phyloP scores from a whole-genome alignment of 2,888 invertebrate species.

The Nycteola revayana region DNA sequence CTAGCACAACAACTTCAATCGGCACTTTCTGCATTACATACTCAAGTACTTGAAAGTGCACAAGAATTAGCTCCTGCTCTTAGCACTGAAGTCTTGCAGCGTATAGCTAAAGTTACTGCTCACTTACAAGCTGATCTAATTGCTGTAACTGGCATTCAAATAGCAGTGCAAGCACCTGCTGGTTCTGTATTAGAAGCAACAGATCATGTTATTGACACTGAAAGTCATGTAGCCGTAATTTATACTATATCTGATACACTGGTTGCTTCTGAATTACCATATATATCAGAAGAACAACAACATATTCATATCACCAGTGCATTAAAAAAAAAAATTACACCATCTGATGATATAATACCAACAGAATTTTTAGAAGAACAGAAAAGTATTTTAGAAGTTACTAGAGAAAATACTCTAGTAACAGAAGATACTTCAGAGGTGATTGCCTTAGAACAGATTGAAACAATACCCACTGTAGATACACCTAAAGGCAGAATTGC shows the following conservation, averaged over 20 bases:
- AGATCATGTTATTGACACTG: slow-evolving; percentile 3
- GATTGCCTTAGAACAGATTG: slow-evolving; percentile 7
- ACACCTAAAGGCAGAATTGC: slow-evolving; percentile 3
- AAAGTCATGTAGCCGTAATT: background rate
- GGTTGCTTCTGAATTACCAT: slow-evolving; percentile 8
- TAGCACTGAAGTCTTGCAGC: slow-evolving; percentile 39
- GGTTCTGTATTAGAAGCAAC: slow-evolving; percentile 11
- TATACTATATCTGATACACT: background rate
- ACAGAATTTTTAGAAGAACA: slow-evolving; percentile 1
- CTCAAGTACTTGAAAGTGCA: slow-evolving; percentile 44
- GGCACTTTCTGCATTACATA: slow-evolving; percentile 47
- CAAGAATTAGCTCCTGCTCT: slow-evolving; percentile 43
- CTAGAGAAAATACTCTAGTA: too few relatives aligned
- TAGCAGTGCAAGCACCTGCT: slow-evolving; percentile 35
- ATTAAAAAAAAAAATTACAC: slow-evolving; percentile 12
- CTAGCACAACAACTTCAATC: slow-evolving; percentile 51
- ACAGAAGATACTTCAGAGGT: too few relatives aligned
- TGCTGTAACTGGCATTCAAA: slow-evolving; percentile 40
- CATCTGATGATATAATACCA: slow-evolving; percentile 8
- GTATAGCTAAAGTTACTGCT: slow-evolving; percentile 45
- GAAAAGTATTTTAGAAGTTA: background rate
- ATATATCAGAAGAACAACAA: slow-evolving; percentile 17
- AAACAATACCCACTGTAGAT: slow-evolving; percentile 2
- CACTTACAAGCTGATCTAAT: slow-evolving; percentile 55
- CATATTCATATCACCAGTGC: too few relatives aligned